phyloP scores from a whole-genome alignment of 2,888 invertebrate genomes.

The Hypercompe scribonia region DNA sequence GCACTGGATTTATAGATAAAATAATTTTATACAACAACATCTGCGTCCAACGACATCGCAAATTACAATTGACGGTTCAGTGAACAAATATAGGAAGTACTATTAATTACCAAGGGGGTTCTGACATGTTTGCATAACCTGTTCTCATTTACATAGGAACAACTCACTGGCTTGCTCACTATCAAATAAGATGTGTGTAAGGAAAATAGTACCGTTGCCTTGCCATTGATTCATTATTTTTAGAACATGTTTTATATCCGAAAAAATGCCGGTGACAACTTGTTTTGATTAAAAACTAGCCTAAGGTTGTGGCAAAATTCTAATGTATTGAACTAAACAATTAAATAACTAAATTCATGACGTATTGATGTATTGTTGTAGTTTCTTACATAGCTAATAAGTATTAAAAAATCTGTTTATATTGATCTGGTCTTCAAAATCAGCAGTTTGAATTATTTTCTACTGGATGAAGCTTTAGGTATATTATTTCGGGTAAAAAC shows the following conservation, averaged over 20 bases:
- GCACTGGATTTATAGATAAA: not conserved
- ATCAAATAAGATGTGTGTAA: conserved; percentile 4
- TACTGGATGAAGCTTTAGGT: no score
- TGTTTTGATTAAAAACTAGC: not conserved
- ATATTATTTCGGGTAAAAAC: no score
- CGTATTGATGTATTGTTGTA: not conserved
- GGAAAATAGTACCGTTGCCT: conserved; percentile 8
- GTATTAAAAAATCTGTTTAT: not conserved
- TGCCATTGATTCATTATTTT: conserved; percentile 4
- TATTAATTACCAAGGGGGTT: conserved; percentile 36
- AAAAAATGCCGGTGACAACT: not conserved
- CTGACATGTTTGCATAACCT: conserved; percentile 11
- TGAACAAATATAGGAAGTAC: conserved; percentile 35
- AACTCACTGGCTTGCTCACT: conserved; percentile 30
- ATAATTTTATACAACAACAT: not conserved
- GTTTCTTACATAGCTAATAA: not conserved
- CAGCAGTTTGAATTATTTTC: no score
- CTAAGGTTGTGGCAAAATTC: not conserved
- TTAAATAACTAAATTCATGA: no score
- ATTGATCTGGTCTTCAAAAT: no score
- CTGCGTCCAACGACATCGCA: conserved; percentile 1
- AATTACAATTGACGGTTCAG: conserved; percentile 23
- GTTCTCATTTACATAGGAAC: conserved; percentile 32
- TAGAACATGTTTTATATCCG: not conserved
- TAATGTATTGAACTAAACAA: no score